A percentile compares a stretch with the other conserved stretches of the same genome.
Evolutionary conservation across 2,797 vertebrate species (phyloP).

Genomic region (Pelochelys cantorii): DNA sequence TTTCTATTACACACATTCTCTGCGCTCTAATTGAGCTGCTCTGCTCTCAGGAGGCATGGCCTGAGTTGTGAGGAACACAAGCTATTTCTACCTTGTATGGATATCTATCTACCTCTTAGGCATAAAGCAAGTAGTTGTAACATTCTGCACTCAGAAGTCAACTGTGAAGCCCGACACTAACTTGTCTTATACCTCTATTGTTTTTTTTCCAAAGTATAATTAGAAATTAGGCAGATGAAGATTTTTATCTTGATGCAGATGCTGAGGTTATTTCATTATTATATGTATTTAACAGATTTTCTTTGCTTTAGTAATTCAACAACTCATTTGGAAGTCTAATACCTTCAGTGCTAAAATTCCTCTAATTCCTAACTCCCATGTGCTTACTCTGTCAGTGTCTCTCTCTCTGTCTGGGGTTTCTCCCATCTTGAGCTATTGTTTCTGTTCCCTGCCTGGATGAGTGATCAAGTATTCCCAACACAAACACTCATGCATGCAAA

Average conservation of each 20-base stretch:
- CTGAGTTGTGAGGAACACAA: not conserved
- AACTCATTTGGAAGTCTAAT: not conserved
- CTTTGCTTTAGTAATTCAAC: not conserved
- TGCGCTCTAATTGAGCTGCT: not conserved
- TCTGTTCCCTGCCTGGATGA: not conserved
- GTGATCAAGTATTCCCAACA: not conserved
- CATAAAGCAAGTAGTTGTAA: not conserved
- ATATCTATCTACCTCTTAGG: too few species aligned
- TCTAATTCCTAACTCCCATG: not conserved
- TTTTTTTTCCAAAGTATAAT: not conserved
- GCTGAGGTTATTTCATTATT: not conserved
- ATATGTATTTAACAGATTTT: rapidly evolving
- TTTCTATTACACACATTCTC: not conserved
- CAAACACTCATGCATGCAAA: constrained; percentile 1
- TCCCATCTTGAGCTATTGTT: not conserved
- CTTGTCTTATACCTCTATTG: not conserved
- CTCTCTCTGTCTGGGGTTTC: not conserved
- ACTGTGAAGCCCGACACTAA: not conserved
- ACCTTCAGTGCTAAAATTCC: not conserved
- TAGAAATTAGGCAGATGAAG: rapidly evolving
- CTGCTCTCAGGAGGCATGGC: not conserved
- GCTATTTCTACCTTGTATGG: not conserved
- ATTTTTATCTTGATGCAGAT: not conserved
- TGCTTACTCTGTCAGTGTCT: not conserved
- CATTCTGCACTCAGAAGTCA: not conserved